phyloP scores from a whole-genome alignment of 2,797 vertebrate genomes.

The Pterois miles region DNA sequence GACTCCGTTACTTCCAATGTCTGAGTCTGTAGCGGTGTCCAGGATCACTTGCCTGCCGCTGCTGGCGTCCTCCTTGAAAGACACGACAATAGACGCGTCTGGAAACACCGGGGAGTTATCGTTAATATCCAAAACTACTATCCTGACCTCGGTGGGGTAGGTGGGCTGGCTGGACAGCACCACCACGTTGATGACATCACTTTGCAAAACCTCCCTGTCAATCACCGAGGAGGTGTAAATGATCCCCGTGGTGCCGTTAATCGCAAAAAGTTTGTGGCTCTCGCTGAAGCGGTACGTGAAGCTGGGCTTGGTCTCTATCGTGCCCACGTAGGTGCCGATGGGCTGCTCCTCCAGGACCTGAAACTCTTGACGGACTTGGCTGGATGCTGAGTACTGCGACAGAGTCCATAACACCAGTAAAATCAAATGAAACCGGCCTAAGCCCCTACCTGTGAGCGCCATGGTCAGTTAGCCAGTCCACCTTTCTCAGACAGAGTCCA shows the following conservation, averaged over 20 bases:
- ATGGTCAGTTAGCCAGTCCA: conserved; percentile 79
- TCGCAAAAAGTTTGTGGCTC: conserved; percentile 92
- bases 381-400: conserved; percentile 78
- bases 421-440: conserved; percentile 74
- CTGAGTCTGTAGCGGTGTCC: conserved; percentile 95
- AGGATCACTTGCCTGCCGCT: conserved; percentile 96
- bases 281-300: conserved; percentile 98
- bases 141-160: conserved; percentile 96
- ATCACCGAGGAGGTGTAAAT: conserved; percentile 92
- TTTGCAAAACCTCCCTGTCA: conserved; percentile 92
- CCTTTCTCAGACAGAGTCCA: conserved; percentile 78
- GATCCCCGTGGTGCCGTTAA: conserved; percentile 91
- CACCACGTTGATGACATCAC: conserved; percentile 94
- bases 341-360: conserved; percentile 95
- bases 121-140: conserved; percentile 94
- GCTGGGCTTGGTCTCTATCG: conserved; percentile 91
- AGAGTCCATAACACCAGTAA: conserved; percentile 83
- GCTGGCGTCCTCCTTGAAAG: conserved; percentile 97
- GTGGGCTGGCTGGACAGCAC: conserved; percentile 98
- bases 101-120: conserved; percentile 97
- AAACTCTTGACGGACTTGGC: conserved; percentile 95
- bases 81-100: conserved; percentile 93
- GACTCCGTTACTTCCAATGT: conserved; percentile 94
- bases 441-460: conserved; percentile 76
- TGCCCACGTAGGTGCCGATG: conserved; percentile 93